Conservation (phyloP, 30 jellyfish, hydroid and myxozoan species). For the Clytia hemisphaerica region DNA sequence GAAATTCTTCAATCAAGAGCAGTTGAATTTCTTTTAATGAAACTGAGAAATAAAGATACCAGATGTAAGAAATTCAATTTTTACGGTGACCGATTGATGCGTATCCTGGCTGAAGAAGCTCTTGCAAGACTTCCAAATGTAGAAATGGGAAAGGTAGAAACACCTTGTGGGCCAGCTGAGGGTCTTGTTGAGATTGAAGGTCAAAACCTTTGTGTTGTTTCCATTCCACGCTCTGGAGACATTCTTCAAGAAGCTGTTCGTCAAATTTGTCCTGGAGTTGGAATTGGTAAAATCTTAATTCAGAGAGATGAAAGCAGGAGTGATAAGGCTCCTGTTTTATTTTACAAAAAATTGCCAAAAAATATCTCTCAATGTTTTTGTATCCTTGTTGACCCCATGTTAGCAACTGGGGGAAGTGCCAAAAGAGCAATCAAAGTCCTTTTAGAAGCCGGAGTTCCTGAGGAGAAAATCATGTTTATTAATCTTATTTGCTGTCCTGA, state of each 20-base stretch:
- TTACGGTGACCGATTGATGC: constrained; percentile 84
- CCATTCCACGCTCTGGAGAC: constrained; percentile 86
- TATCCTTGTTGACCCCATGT: constrained; percentile 85
- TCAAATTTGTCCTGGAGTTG: constrained; percentile 70
- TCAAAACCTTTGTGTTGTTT: constrained; percentile 60
- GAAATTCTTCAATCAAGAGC: constrained; percentile 65
- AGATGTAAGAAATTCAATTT: constrained; percentile 59
- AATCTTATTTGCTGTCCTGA: constrained; percentile 88
- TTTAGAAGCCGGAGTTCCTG: constrained; percentile 83
- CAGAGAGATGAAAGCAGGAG: constrained; percentile 76
- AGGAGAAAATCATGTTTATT: constrained; percentile 55
- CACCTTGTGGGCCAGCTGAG: constrained; percentile 71
- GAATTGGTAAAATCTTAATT: constrained; percentile 72
- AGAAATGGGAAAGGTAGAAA: constrained; percentile 51
- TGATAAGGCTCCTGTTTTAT: constrained; percentile 61
- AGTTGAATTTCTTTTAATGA: constrained; percentile 46
- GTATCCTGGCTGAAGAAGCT: constrained; percentile 88
- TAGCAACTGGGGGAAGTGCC: constrained; percentile 93
- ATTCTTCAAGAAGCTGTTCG: constrained; percentile 91
- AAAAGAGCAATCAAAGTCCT: constrained; percentile 71
- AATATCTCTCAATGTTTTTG: constrained; percentile 68
- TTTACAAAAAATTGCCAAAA: constrained; percentile 71
- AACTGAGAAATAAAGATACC: constrained; percentile 65
- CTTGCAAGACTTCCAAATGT: constrained; percentile 64
- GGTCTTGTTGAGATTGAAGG: constrained; percentile 51